Evolutionary conservation across 2,888 invertebrate genomes (phyloP).

Genomic region (Helobdella robusta): DNA sequence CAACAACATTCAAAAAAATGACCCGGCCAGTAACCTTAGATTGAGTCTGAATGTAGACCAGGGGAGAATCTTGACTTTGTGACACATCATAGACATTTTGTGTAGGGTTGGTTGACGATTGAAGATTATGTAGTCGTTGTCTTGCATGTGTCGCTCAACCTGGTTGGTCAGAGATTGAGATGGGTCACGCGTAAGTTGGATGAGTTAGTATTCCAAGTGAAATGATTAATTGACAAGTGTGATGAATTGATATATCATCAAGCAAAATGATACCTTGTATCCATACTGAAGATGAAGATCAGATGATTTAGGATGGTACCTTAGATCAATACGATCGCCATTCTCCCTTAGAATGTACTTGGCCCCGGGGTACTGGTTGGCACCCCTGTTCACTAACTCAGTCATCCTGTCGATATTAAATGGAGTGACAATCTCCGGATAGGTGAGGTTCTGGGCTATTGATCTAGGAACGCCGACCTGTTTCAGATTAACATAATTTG

Average conservation of each 20-base stretch:
- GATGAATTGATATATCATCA: no score
- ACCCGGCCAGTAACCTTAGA: constrained; percentile 59
- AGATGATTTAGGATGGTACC: constrained; percentile 83
- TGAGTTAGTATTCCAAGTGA: no score
- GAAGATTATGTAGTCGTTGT: constrained; percentile 95
- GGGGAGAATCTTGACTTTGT: constrained; percentile 72
- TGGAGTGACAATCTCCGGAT: constrained; percentile 96
- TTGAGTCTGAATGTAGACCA: constrained; percentile 99
- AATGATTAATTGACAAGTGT: no score
- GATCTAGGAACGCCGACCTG: constrained; percentile 95
- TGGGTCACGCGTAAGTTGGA: no score
- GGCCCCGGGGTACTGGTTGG: constrained; percentile 96
- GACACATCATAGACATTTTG: constrained; percentile 99
- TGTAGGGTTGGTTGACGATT: constrained; percentile 98
- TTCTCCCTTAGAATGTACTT: constrained; percentile 98
- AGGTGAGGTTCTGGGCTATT: constrained; percentile 96
- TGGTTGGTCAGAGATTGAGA: no score
- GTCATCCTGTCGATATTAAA: constrained; percentile 86
- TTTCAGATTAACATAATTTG: no score
- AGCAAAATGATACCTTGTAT: constrained; percentile 41
- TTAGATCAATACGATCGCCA: constrained; percentile 91
- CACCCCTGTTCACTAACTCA: constrained; percentile 86
- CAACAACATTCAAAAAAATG: no score
- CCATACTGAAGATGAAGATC: constrained; percentile 49
- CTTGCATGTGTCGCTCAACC: constrained; percentile 91